Percentiles rank a stretch among this genome's conserved stretches.
phyloP scores from a whole-genome alignment of 2,888 invertebrate genomes.

The Monochamus alternatus region DNA sequence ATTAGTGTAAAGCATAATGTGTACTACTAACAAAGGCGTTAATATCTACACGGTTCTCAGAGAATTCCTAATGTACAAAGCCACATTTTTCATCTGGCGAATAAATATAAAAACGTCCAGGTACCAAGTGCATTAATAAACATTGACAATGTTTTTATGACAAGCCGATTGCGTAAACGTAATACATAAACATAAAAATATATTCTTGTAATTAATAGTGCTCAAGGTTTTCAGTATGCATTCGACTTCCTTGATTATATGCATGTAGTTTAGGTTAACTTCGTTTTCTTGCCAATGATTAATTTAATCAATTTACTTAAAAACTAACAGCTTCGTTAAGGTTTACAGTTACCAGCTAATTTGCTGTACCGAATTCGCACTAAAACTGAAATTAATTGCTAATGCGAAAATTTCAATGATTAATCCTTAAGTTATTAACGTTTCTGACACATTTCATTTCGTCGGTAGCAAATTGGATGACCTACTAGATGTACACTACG shows the following conservation, averaged over 20 bases:
- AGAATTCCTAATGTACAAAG: neutral
- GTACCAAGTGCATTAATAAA: conserved; percentile 34
- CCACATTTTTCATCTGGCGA: neutral
- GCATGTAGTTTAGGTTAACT: conserved; percentile 38
- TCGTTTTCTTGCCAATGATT: conserved; percentile 33
- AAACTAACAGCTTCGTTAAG: conserved; percentile 29
- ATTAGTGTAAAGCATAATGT: conserved; percentile 44
- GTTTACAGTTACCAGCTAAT: conserved; percentile 29
- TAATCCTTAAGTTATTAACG: too few relatives aligned
- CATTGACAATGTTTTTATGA: conserved; percentile 40
- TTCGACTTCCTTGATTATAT: conserved; percentile 51
- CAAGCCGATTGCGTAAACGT: conserved; percentile 45
- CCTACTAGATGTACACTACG: too few relatives aligned
- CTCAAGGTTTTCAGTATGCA: conserved; percentile 53
- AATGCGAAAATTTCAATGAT: conserved; percentile 9
- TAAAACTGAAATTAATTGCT: conserved; percentile 3
- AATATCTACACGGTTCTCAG: conserved; percentile 7
- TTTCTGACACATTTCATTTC: too few relatives aligned
- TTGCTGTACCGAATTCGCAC: conserved; percentile 6
- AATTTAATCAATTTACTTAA: conserved; percentile 23
- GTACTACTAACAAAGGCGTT: conserved; percentile 36
- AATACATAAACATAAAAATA: conserved; percentile 40
- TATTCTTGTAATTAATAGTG: conserved; percentile 43
- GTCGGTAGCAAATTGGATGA: too few relatives aligned
- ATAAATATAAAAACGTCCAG: conserved; percentile 20